phyloP scores from a whole-genome alignment of 2,888 invertebrate species.

The Drosophila putrida region DNA sequence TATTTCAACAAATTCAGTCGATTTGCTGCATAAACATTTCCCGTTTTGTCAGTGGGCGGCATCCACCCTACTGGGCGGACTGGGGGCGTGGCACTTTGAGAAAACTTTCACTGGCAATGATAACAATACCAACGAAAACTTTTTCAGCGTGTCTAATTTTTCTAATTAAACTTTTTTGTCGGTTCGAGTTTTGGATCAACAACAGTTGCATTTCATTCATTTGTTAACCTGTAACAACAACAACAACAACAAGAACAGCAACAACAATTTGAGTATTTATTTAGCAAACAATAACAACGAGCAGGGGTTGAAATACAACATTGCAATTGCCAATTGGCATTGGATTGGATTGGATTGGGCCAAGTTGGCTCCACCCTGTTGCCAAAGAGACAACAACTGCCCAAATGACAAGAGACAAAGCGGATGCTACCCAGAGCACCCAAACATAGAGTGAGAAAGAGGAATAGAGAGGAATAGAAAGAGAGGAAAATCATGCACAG shows the following conservation, averaged over 20 bases:
- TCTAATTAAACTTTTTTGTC: slow-evolving; percentile 73
- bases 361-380: slow-evolving; percentile 57
- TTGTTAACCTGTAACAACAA: slow-evolving; percentile 22
- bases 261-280: slow-evolving; percentile 59
- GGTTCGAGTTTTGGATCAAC: slow-evolving; percentile 22
- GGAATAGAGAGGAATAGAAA: background rate
- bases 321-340: slow-evolving; percentile 14
- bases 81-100: slow-evolving; percentile 27
- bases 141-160: slow-evolving; percentile 52
- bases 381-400: slow-evolving; percentile 51
- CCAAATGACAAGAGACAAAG: slow-evolving; percentile 55
- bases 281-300: slow-evolving; percentile 57
- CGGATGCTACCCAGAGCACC: slow-evolving; percentile 6
- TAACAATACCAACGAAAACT: slow-evolving; percentile 51
- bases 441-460: slow-evolving; percentile 7
- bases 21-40: slow-evolving; percentile 82
- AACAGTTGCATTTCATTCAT: slow-evolving; percentile 24
- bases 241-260: slow-evolving; percentile 18
- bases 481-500: background rate
- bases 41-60: slow-evolving; percentile 6
- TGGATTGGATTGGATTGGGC: slow-evolving; percentile 29
- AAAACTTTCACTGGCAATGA: slow-evolving; percentile 54
- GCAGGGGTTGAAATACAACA: slow-evolving; percentile 56
- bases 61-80: too few relatives aligned
- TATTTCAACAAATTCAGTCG: slow-evolving; percentile 84